A percentile compares a stretch with the other conserved stretches of the same genome.
Conservation (phyloP, 1,140 invertebrate species). For the Drosophila fuyamai region DNA sequence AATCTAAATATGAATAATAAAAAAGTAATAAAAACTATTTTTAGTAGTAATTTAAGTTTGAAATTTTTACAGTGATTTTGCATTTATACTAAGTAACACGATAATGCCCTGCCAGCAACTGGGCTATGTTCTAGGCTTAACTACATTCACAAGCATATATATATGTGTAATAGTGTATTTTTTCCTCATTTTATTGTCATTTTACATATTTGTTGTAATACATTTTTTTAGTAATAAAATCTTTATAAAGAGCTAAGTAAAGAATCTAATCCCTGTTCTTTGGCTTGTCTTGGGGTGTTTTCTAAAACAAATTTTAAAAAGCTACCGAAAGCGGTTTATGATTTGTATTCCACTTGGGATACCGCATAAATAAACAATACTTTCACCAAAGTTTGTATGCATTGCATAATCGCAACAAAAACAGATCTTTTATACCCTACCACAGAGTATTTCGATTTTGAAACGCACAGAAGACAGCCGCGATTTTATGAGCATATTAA, state of each 20-base stretch:
- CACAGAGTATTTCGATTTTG: neutral
- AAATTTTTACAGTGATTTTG: slow-evolving; percentile 72
- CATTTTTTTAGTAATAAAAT: slow-evolving; percentile 74
- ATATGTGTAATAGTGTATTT: slow-evolving; percentile 66
- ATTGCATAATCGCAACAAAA: slow-evolving; percentile 14
- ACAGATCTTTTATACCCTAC: slow-evolving; percentile 1
- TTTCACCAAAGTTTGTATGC: slow-evolving; percentile 15
- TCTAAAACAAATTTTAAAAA: neutral
- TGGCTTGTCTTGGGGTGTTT: slow-evolving; percentile 2
- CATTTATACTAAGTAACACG: slow-evolving; percentile 73
- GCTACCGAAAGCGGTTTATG: neutral
- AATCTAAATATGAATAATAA: slow-evolving; percentile 67
- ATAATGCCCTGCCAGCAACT: slow-evolving; percentile 53
- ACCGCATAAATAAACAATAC: slow-evolving; percentile 14
- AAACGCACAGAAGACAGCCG: no score
- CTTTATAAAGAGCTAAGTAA: slow-evolving; percentile 57
- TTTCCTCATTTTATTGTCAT: slow-evolving; percentile 70
- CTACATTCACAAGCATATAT: slow-evolving; percentile 63
- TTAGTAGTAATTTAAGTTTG: slow-evolving; percentile 63
- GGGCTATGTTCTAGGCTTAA: slow-evolving; percentile 66
- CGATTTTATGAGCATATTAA: neutral
- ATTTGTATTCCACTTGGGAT: no score
- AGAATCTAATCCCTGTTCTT: neutral
- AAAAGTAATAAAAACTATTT: slow-evolving; percentile 48
- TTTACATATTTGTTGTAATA: slow-evolving; percentile 69